Evolutionary conservation across 2,113 vertebrate genomes (phyloP).

Genomic region (Boulengeromyrus knoepffleri): DNA sequence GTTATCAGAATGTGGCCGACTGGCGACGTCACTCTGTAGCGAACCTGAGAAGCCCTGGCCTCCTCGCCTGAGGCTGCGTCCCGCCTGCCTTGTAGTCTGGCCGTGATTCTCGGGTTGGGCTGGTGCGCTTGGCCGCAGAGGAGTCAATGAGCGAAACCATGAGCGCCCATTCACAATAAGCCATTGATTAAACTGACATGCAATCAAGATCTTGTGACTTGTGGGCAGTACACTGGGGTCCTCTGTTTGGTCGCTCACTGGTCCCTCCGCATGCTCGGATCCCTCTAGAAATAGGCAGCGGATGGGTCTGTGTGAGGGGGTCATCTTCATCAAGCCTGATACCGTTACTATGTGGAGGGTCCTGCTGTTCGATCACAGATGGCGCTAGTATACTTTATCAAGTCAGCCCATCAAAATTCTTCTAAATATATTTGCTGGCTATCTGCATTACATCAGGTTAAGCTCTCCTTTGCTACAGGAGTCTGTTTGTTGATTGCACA

Average conservation of each 20-base stretch:
- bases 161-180: slow-evolving; percentile 22
- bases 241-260: background rate
- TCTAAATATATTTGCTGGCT: background rate
- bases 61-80: background rate
- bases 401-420: background rate
- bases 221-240: slow-evolving; percentile 3
- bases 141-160: slow-evolving; percentile 1
- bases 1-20: background rate
- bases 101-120: background rate
- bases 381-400: background rate
- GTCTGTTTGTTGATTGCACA: background rate
- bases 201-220: slow-evolving; percentile 32
- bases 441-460: background rate
- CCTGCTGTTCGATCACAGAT: background rate
- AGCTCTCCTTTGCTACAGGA: background rate
- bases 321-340: background rate
- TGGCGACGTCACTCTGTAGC: background rate
- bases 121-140: background rate
- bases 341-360: background rate
- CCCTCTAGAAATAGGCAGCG: background rate
- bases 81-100: background rate
- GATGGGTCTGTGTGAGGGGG: background rate
- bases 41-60: background rate
- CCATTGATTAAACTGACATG: slow-evolving; percentile 27
- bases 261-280: background rate